phyloP scores from a whole-genome alignment of 2,113 vertebrate species.

The Otocyon megalotis region DNA sequence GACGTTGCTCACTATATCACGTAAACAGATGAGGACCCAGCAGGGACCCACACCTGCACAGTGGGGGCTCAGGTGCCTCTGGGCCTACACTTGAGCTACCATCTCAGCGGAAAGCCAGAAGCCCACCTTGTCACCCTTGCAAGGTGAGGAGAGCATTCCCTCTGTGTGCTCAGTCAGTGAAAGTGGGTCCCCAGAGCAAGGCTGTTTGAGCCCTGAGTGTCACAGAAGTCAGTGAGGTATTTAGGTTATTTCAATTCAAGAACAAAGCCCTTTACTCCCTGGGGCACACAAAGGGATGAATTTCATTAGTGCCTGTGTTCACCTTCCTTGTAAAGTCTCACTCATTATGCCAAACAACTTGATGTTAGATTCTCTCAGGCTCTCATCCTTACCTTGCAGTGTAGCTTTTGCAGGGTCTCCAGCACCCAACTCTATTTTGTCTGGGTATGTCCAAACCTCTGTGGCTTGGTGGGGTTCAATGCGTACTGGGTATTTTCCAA shows the following conservation, averaged over 20 bases:
- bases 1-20: not conserved
- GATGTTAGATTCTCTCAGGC: not conserved
- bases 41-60: not conserved
- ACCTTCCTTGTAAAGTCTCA: not conserved
- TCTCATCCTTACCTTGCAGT: not conserved
- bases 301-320: not conserved
- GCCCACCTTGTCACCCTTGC: not conserved
- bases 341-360: not conserved
- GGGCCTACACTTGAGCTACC: not conserved
- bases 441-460: not conserved
- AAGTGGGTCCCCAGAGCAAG: not conserved
- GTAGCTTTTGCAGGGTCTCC: not conserved
- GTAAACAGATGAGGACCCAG: not conserved
- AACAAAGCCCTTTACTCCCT: not conserved
- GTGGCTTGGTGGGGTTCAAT: not conserved
- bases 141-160: not conserved
- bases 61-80: not conserved
- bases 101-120: not conserved
- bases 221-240: not conserved
- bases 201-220: not conserved
- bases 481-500: not conserved
- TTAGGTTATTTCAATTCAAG: slow-evolving; percentile 14
- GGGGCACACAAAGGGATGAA: not conserved
- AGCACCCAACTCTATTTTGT: not conserved
- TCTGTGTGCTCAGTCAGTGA: not conserved